A percentile compares a stretch with the other conserved stretches of the same genome.
These are phyloP conservation scores for Thermophis baileyi DNA, from an alignment of 2,113 vertebrate species.

Conservation along the genomic window DNA sequence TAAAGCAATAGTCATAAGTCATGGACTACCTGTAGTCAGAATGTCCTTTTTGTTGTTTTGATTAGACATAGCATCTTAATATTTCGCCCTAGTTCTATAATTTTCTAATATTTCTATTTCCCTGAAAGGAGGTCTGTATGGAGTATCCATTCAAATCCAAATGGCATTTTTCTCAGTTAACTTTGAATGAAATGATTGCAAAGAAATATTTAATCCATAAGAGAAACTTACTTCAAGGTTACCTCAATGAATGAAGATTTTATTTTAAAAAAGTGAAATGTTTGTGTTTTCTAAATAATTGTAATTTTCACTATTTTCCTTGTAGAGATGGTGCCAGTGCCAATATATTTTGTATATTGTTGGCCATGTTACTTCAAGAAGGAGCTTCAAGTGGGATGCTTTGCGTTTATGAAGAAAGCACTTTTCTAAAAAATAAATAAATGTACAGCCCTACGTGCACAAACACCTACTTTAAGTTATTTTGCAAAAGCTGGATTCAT, in stretches of 20 bases:
- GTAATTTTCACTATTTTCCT: neutral
- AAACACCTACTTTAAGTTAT: neutral
- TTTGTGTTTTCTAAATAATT: neutral
- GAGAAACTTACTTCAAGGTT: neutral
- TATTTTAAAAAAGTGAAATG: neutral
- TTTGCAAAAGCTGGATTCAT: neutral
- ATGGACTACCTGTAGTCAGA: too few species aligned
- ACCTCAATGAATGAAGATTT: neutral
- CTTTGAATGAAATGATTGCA: neutral
- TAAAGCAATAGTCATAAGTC: too few species aligned
- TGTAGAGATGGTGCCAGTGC: neutral
- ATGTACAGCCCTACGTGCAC: neutral
- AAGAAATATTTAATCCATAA: neutral
- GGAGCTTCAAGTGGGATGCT: neutral
- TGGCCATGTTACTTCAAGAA: neutral
- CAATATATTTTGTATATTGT: neutral
- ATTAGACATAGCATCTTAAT: neutral
- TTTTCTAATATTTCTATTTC: neutral
- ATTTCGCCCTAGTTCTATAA: neutral
- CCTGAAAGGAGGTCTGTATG: neutral
- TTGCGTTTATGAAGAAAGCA: neutral
- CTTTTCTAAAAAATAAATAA: neutral
- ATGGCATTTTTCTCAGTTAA: neutral
- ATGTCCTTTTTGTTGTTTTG: neutral
- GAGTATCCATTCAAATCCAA: neutral